phyloP scores from a whole-genome alignment of 92 coral and sea anemone species.

The Epizoanthus rinbou region DNA sequence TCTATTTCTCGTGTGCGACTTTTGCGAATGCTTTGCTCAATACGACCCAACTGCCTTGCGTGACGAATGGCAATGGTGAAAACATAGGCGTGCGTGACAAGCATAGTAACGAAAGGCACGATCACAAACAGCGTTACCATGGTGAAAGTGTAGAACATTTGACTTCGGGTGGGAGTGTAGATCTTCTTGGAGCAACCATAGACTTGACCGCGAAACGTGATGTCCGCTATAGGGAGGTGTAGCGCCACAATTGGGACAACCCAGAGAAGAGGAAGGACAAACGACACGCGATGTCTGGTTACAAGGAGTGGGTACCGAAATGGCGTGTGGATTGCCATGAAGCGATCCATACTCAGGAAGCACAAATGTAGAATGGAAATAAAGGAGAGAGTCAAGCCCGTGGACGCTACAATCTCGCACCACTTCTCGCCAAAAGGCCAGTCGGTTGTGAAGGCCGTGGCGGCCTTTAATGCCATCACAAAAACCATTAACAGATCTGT shows the following conservation, averaged over 20 bases:
- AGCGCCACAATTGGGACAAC: constrained; percentile 48
- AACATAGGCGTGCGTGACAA: constrained; percentile 75
- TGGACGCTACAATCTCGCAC: constrained; percentile 67
- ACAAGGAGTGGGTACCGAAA: constrained; percentile 72
- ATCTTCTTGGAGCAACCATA: constrained; percentile 70
- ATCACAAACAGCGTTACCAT: constrained; percentile 63
- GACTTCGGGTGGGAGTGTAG: constrained; percentile 18
- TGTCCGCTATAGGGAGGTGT: constrained; percentile 82
- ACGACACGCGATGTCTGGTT: constrained; percentile 56
- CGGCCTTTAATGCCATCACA: constrained; percentile 79
- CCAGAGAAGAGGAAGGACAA: constrained; percentile 60
- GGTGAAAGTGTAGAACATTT: constrained; percentile 64
- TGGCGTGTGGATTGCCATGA: constrained; percentile 78
- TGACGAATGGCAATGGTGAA: constrained; percentile 75
- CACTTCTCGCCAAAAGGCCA: constrained; percentile 84
- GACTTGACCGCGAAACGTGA: constrained; percentile 72
- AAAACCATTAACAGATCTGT: constrained; percentile 87
- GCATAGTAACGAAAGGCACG: constrained; percentile 74
- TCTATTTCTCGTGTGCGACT: constrained; percentile 15
- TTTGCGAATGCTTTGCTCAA: constrained; percentile 57
- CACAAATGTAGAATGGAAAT: constrained; percentile 90
- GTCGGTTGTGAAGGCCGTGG: constrained; percentile 66
- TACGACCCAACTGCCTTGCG: constrained; percentile 64
- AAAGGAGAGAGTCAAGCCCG: constrained; percentile 73
- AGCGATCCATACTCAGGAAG: constrained; percentile 86